Conservation (phyloP, 1,140 invertebrate species). For the Trialeurodes vaporariorum region DNA sequence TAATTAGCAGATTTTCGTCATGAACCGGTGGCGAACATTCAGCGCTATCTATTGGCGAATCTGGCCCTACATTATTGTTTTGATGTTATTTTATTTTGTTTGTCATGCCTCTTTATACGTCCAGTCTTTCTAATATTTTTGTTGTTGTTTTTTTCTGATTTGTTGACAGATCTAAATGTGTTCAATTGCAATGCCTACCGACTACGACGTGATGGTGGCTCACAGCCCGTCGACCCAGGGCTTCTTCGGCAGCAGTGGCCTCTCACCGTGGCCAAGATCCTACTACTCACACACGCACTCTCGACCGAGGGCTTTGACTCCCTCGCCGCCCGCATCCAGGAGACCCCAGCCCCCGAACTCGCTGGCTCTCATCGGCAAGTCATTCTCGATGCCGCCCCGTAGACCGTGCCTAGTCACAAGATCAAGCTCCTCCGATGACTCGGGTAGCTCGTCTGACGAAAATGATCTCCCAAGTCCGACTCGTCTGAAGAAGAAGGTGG, state of each 20-base stretch:
- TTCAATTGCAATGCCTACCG: slow-evolving; percentile 17
- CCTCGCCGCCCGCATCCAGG: slow-evolving; percentile 29
- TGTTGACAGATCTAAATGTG: too few species aligned
- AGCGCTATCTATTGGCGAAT: too few species aligned
- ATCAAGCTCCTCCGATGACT: slow-evolving; percentile 25
- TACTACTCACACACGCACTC: slow-evolving; percentile 28
- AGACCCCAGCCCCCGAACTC: slow-evolving; percentile 23
- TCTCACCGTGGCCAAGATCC: slow-evolving; percentile 26
- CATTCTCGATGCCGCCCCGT: slow-evolving; percentile 27
- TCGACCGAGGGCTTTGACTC: slow-evolving; percentile 31
- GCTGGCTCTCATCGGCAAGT: slow-evolving; percentile 29
- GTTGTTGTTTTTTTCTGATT: too few species aligned
- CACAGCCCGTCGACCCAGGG: slow-evolving; percentile 56
- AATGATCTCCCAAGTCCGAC: slow-evolving; percentile 35
- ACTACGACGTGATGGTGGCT: slow-evolving; percentile 42
- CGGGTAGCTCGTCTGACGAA: slow-evolving; percentile 21
- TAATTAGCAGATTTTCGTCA: too few species aligned
- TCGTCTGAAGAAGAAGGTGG: slow-evolving; percentile 66
- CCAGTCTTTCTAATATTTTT: too few species aligned
- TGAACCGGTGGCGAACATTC: too few species aligned
- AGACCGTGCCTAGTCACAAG: slow-evolving; percentile 38
- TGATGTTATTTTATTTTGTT: too few species aligned
- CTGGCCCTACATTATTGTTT: too few species aligned
- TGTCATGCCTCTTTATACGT: too few species aligned
- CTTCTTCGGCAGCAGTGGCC: slow-evolving; percentile 38